Percentiles rank a stretch among this genome's conserved stretches.
These are phyloP conservation scores for Drosophila athabasca DNA, from an alignment of 1,140 invertebrate genomes.

Conservation along the genomic window DNA sequence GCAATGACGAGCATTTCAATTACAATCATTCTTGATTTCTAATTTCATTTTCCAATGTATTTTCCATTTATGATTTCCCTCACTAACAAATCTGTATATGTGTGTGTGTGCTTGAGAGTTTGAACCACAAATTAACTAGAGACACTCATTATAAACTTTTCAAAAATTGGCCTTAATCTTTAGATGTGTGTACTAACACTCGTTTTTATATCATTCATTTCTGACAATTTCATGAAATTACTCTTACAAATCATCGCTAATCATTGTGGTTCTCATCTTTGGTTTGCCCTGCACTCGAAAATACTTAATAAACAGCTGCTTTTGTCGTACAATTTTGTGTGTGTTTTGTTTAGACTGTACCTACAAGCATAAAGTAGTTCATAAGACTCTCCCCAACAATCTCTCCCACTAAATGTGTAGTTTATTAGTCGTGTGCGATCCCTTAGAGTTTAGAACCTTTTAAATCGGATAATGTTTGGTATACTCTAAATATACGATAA, in stretches of 20 bases:
- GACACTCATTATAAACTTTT: slow-evolving; percentile 3
- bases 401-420: slow-evolving; percentile 34
- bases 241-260: slow-evolving; percentile 15
- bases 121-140: slow-evolving; percentile 11
- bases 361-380: slow-evolving; percentile 12
- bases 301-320: slow-evolving; percentile 20
- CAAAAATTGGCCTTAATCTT: slow-evolving; percentile 20
- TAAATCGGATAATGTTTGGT: neutral
- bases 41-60: slow-evolving; percentile 16
- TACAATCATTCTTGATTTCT: slow-evolving; percentile 21
- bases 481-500: neutral
- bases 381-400: slow-evolving; percentile 16
- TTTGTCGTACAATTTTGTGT: slow-evolving; percentile 36
- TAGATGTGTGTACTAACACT: slow-evolving; percentile 21
- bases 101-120: neutral
- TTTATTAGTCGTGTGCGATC: slow-evolving; percentile 20
- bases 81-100: slow-evolving; percentile 15
- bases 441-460: slow-evolving; percentile 8
- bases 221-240: slow-evolving; percentile 9
- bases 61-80: slow-evolving; percentile 19
- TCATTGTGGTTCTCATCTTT: slow-evolving; percentile 25
- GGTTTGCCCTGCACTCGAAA: slow-evolving; percentile 32
- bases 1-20: slow-evolving; percentile 38
- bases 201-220: slow-evolving; percentile 31
- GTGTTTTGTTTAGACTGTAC: slow-evolving; percentile 16